Percentiles rank a stretch among this genome's conserved stretches.
Conservation (phyloP, 2,888 invertebrate genomes). For the Hartigia nigra region DNA sequence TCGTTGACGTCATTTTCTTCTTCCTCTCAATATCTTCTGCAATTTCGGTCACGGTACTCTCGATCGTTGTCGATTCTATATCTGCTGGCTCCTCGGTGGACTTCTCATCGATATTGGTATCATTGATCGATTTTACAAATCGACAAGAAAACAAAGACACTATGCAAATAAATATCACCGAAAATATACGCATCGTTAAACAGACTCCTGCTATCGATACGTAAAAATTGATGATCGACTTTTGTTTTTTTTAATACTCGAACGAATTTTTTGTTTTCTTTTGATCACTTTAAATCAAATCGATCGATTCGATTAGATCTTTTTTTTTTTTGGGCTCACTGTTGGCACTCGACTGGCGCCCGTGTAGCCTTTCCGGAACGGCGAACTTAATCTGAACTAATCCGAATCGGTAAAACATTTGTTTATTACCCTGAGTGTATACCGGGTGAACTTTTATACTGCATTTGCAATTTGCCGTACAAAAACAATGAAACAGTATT, state of each 20-base stretch:
- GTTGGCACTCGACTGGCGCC: neutral
- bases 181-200: neutral
- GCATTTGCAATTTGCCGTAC: neutral
- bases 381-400: constrained; percentile 33
- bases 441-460: neutral
- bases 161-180: neutral
- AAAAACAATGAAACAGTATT: too few species aligned
- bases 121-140: neutral
- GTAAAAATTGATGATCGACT: neutral
- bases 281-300: neutral
- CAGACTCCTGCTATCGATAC: neutral
- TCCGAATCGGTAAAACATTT: constrained; percentile 28
- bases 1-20: neutral
- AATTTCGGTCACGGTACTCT: neutral
- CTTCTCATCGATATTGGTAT: neutral
- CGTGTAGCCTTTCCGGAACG: neutral
- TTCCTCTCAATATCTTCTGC: neutral
- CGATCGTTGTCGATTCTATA: neutral
- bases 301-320: neutral
- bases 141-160: neutral
- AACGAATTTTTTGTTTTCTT: neutral
- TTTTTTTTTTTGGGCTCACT: neutral
- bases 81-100: neutral
- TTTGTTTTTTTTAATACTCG: neutral
- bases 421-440: neutral